Evolutionary conservation across 37 sponge, comb jelly and placozoan species (phyloP), one percentile per base, ranked within the genome.

Genomic region (Crambe crambe): DNA sequence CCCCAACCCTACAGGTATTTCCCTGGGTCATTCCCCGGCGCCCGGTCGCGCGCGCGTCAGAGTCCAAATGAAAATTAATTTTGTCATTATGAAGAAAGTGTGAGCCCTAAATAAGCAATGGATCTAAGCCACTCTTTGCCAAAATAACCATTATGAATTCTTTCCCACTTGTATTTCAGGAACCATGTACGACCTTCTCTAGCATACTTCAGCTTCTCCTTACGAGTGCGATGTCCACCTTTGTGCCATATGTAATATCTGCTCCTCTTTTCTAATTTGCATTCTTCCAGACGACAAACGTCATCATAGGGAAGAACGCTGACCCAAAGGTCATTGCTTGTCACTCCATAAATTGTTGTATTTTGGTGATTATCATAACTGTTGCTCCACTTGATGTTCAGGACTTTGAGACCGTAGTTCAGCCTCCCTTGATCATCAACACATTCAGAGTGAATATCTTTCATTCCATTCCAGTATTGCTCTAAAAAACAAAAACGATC

Each of bases 351-450:
- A 5, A 40, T 72, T n/a, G 35, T 44, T 25, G 81, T 58, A 4
- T 29, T 58, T 0, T 38, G 32, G 2, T 70, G 30, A 38, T 32
- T 43, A 37, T 3, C 8, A 29, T 72, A 58, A 42, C 39, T 62
- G 36, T 41, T 72, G 1, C 0, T 25, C 83, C 83, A 82, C n/a
- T 31, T 3, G 0, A 82, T 59, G 22, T 44, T 35, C 35, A 82
- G 30, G 3, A 38, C 74, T 42, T 82, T 58, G 4, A 88, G 70
- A 34, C 75, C 83, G 37, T 62, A 73, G 73, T 88, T 88, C 35
- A 88, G 22, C 47, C 36, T 82, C 8, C 31, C 68, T 65, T 88
- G 89, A 82, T 88, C 89, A 42, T 77, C 73, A 39, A 71, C 30
- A 2, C 54, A n/a, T 0, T 47, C 25, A 0, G 4, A 35, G 2